phyloP scores from a whole-genome alignment of 2,113 vertebrate species.

The Prochilodus magdalenae region DNA sequence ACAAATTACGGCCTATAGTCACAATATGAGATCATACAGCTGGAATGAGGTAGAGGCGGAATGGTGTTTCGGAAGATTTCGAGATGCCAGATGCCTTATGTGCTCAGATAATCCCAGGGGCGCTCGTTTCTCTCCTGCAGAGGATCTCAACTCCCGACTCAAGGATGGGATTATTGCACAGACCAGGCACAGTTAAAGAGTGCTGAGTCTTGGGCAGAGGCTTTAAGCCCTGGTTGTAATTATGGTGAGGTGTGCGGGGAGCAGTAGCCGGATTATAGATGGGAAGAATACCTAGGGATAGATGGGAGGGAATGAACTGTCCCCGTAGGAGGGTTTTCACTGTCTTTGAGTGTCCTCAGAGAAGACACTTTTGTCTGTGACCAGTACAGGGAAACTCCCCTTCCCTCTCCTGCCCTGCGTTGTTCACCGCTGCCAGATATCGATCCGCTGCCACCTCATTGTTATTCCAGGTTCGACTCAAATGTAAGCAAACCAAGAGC shows the following conservation, averaged over 20 bases:
- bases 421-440: neutral
- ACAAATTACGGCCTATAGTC: constrained; percentile 1
- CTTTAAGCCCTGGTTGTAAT: neutral
- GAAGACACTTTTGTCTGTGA: neutral
- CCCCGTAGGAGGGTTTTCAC: no score
- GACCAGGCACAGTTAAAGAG: neutral
- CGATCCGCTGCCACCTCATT: neutral
- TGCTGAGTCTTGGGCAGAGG: neutral
- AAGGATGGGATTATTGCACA: neutral
- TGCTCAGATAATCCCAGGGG: neutral
- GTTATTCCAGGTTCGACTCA: constrained; percentile 1
- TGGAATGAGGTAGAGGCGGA: neutral
- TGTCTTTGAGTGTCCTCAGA: neutral
- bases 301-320: no score
- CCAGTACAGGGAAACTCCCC: constrained; percentile 32
- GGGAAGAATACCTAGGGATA: no score
- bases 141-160: neutral
- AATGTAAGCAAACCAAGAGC: neutral
- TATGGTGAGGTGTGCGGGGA: neutral
- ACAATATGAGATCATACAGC: neutral
- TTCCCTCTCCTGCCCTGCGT: neutral
- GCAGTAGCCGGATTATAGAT: neutral
- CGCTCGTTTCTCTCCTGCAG: neutral
- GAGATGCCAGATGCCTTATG: neutral
- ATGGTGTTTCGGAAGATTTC: neutral